Base-by-base conservation (phyloP, 2,797 vertebrate species). In the Anolis apletophallus region DNA sequence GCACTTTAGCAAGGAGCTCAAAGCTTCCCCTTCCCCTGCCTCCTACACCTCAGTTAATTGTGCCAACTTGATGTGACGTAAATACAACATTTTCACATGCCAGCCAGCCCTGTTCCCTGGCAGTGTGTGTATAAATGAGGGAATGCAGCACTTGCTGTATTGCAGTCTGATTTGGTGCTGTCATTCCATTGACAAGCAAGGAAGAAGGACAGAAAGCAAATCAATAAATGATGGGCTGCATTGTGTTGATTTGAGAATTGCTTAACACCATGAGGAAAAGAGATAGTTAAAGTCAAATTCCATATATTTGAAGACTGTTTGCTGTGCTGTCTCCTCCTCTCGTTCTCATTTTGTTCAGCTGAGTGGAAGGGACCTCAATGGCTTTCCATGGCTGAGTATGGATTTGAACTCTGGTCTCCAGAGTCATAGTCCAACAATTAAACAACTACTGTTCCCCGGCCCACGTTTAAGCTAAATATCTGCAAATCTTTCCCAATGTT, bases 191-290 rank as follows among this genome's bases (percentile, higher is more conserved):
- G 67, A 52, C 81, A 83, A n/a, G 19, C 73, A 69, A n/a, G 21
- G 75, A 78, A 72, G 67, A 52, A 59, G 36, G 54, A 77, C 54
- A 87, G 74, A 87, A 72, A 73, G 68, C 19, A 80, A 85, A 80
- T 72, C 84, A 73, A 71, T 83, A 72, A 83, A 86, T 71, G 61
- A n/a, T 69, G 32, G 29, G 64, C 55, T 72, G 74, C 74, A 34
- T 87, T 54, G 34, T 61, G 55, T 83, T 71, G 74, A 83, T 77
- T 72, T 40, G 78, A 21, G 74, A 72, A 69, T 72, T 83, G 52
- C n/a, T 83, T 71, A 78, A 72, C 54, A 72, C 17, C 54, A 83
- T 78, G 67, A 87, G 68, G 29, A 61, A 52, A 77, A 74, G 29
- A 40, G 59, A n/a, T n/a, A n/a, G 3, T 3, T 59, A 83, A 40